phyloP scores from a whole-genome alignment of 2,888 invertebrate species.

The Empis stercorea region DNA sequence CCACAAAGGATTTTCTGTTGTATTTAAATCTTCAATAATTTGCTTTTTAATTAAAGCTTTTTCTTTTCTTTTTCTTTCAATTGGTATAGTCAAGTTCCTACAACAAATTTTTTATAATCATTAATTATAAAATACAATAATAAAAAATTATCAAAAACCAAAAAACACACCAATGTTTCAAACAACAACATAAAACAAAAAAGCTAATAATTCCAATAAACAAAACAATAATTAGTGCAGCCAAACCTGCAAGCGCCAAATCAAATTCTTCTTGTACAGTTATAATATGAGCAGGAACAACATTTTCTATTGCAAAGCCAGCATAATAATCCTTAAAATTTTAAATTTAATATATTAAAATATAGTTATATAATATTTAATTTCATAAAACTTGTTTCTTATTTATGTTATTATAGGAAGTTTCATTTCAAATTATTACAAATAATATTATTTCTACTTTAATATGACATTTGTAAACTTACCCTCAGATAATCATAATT shows the following conservation, averaged over 20 bases:
- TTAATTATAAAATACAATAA: not conserved
- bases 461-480: conserved; percentile 2
- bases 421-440: no score
- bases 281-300: conserved; percentile 53
- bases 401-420: no score
- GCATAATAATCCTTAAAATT: conserved; percentile 45
- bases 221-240: conserved; percentile 71
- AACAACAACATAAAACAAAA: conserved; percentile 74
- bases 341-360: not conserved
- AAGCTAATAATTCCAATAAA: conserved; percentile 79
- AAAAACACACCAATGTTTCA: conserved; percentile 58
- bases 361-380: not conserved
- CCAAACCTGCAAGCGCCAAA: conserved; percentile 71
- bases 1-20: conserved; percentile 87
- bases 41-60: conserved; percentile 63
- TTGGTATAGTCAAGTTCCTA: conserved; percentile 70
- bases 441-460: not conserved
- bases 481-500: conserved; percentile 74
- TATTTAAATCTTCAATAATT: conserved; percentile 73
- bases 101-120: conserved; percentile 2
- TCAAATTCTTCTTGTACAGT: conserved; percentile 66
- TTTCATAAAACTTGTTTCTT: no score
- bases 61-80: conserved; percentile 69
- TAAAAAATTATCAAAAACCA: conserved; percentile 41
- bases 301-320: conserved; percentile 61